Evolutionary conservation across 1,140 invertebrate species (phyloP).

Genomic region (Dendrolimus kikuchii): DNA sequence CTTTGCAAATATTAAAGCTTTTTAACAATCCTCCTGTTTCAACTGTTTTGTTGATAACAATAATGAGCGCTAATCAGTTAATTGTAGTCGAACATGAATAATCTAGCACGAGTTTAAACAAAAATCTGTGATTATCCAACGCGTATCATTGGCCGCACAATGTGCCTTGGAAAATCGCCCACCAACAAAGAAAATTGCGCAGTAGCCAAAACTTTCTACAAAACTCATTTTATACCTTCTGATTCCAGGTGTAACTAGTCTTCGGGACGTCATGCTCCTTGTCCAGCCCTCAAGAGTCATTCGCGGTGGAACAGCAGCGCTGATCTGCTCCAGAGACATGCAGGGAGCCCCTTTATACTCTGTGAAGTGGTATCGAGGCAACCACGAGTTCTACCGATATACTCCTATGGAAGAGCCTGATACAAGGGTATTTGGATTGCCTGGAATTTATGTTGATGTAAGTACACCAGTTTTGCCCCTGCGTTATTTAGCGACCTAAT

Average conservation of each 20-base stretch:
- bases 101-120: too few relatives aligned
- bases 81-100: too few relatives aligned
- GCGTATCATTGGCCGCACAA: too few relatives aligned
- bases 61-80: too few relatives aligned
- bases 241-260: slow-evolving; percentile 48
- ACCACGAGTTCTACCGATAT: slow-evolving; percentile 84
- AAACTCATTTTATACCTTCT: slow-evolving; percentile 1
- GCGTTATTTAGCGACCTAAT: too few relatives aligned
- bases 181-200: background rate
- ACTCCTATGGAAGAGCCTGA: slow-evolving; percentile 78
- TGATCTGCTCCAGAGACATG: slow-evolving; percentile 83
- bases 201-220: background rate
- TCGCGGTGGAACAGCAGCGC: slow-evolving; percentile 76
- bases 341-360: slow-evolving; percentile 83
- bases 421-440: slow-evolving; percentile 80
- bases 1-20: too few relatives aligned
- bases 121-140: too few relatives aligned
- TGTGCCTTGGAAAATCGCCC: too few relatives aligned
- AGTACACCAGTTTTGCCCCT: slow-evolving; percentile 51
- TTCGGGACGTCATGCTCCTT: slow-evolving; percentile 68
- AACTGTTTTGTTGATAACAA: too few relatives aligned
- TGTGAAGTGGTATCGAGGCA: slow-evolving; percentile 69
- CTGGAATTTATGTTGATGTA: slow-evolving; percentile 83
- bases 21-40: too few relatives aligned
- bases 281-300: slow-evolving; percentile 74